phyloP scores from a whole-genome alignment of 2,113 vertebrate genomes.

The Hippocampus barbouri region DNA sequence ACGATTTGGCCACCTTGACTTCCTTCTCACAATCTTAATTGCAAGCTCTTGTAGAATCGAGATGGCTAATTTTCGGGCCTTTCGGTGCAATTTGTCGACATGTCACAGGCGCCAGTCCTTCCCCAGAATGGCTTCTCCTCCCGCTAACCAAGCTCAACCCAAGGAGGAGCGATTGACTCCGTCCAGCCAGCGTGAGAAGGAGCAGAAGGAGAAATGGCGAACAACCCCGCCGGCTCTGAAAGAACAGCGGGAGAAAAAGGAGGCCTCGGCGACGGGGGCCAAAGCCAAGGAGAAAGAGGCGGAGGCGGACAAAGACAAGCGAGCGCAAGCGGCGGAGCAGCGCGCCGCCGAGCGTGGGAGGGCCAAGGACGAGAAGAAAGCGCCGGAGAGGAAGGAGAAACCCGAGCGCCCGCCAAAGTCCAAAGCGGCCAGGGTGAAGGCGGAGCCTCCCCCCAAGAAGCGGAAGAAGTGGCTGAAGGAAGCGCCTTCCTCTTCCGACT shows the following conservation, averaged over 20 bases:
- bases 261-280: conserved; percentile 32
- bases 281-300: conserved; percentile 61
- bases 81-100: background rate
- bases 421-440: conserved; percentile 79
- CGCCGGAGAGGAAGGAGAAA: conserved; percentile 60
- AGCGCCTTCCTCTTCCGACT: conserved; percentile 81
- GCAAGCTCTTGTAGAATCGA: background rate
- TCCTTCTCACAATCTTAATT: background rate
- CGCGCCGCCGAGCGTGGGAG: conserved; percentile 60
- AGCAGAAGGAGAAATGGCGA: conserved; percentile 62
- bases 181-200: conserved; percentile 58
- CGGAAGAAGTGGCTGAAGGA: conserved; percentile 91
- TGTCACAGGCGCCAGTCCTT: conserved; percentile 63
- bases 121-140: conserved; percentile 62
- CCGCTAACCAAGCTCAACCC: conserved; percentile 53
- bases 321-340: conserved; percentile 55
- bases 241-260: conserved; percentile 62
- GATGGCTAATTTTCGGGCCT: background rate
- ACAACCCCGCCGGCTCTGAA: conserved; percentile 24
- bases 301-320: conserved; percentile 46
- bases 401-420: conserved; percentile 70
- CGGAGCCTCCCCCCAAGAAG: conserved; percentile 88
- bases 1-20: background rate
- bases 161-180: conserved; percentile 64
- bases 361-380: conserved; percentile 67